Evolutionary conservation across 2,113 vertebrate species (phyloP), one percentile per base, ranked within the genome.

Genomic region (Tyrannus savana): DNA sequence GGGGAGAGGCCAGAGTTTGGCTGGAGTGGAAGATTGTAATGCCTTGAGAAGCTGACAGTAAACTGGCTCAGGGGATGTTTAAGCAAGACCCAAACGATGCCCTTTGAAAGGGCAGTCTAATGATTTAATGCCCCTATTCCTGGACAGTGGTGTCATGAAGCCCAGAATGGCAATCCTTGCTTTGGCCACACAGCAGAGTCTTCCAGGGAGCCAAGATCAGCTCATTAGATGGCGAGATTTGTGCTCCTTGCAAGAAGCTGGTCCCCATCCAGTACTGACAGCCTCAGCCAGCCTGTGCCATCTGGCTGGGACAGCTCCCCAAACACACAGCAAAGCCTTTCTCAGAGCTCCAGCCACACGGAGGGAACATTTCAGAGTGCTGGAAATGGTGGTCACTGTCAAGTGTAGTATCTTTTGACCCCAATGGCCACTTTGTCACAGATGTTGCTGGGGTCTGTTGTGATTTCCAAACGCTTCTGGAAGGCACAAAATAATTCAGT

Each of bases 141-240:
- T 95, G 44, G 52, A 80, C 12, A 80, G 50, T 10, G 3, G 24
- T 63, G 33, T 60, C 41, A 33, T 13, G 35, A 74, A 84, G 52
- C 52, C 56, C 64, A 71, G 64, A 62, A 44, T 11, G 18, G 47
- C 47, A 86, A 28, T 59, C 52, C 44, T 72, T 74, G 35, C 72
- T 91, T 95, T 90, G 85, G 90, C 64, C 68, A 59, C n/a, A 12
- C 22, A 62, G 14, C 27, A 35, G 10, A 60, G 31, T 33, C 49
- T 95, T 81, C 71, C 63, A 72, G 49, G 19, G 46, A 96, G 84
- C 76, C 93, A 95, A 93, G 78, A 85, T 30, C 67, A 90, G 68
- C 42, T 93, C 63, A 68, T 93, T 86, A 90, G 60, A 55, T 76
- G 46, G 39, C 56, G 88, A 88, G 87, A 88, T 50, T 9, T 71